Evolutionary conservation across 1,140 invertebrate species (phyloP), one percentile per base, ranked within the genome.

Genomic region (Pomacea maculata): DNA sequence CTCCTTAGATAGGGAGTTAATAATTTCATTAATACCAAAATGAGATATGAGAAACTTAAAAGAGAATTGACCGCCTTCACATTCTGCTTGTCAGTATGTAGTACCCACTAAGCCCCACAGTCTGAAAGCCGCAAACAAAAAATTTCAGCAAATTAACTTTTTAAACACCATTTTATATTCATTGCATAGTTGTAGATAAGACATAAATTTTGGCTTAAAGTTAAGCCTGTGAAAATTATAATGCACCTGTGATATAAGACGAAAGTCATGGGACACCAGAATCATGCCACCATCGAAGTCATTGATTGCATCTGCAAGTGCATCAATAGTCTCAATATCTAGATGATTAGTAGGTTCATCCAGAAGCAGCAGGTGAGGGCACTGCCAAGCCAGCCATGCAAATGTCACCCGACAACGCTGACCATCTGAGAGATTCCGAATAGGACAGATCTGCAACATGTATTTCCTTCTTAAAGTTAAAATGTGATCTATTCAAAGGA

Each of bases 341-440:
- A 99, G 94, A 90, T 99, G 98, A 94, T 99, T 99, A 45, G 98
- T 99, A 85, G 98, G 98, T 94, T 99, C 98, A 91, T 99, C 98
- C 54, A 99, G 92, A 11, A 99, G 92, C 67, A 99, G 92, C 79
- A 99, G 92, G 93, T 99, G 98, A 10, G 98, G 98, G 54, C 94
- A 95, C 92, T 98, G 96, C 96, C 96, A 97, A 1, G 97, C 96
- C 74, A 98, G 92, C 95, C 96, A 99, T 9, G 98, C 98, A 92
- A 99, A 99, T 57, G 99, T 98, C 0, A 99, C 97, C 83, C 99
- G 95, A 92, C 99, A 99, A 78, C 98, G 93, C 92, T 99, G 99
- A 63, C 99, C 99, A 92, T 99, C 99, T 0, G 97, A 99, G 67
- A 99, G 91, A 92, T 99, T 98, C 71, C 97, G 94, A 89, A 99